Percentiles rank a stretch among this genome's conserved stretches.
phyloP scores from a whole-genome alignment of 2,888 invertebrate genomes.

The Leptopilina drosophilae region DNA sequence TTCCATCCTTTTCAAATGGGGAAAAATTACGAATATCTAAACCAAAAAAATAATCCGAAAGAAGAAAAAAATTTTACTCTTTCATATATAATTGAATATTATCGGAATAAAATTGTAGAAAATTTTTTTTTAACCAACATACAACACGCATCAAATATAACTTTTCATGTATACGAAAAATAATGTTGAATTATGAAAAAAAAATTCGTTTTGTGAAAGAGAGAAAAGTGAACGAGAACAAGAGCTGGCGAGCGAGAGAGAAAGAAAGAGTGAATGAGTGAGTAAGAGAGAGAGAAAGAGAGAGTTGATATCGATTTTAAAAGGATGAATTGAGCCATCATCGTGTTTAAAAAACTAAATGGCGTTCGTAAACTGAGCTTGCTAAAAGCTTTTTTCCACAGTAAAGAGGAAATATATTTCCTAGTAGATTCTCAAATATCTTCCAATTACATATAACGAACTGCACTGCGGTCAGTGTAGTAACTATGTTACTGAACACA shows the following conservation, averaged over 20 bases:
- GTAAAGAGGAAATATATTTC: constrained; percentile 28
- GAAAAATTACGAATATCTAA: neutral
- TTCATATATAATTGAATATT: neutral
- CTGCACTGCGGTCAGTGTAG: constrained; percentile 19
- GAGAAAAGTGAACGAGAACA: too few species aligned
- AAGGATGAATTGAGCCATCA: neutral
- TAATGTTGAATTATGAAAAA: constrained; percentile 2
- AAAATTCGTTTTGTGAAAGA: too few species aligned
- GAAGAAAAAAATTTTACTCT: neutral
- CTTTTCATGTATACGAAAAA: neutral
- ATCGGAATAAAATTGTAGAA: neutral
- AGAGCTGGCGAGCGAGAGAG: neutral
- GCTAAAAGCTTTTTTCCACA: constrained; percentile 16
- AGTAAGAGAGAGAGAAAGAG: neutral
- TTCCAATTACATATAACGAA: constrained; percentile 20
- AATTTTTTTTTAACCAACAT: too few species aligned
- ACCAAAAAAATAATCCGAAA: neutral
- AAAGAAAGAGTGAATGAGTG: neutral
- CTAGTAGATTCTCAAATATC: constrained; percentile 23
- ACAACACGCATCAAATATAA: neutral
- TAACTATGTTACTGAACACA: constrained; percentile 14
- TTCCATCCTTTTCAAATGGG: neutral
- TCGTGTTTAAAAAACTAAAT: constrained; percentile 19
- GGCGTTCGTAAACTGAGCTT: constrained; percentile 14
- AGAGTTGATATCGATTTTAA: constrained; percentile 8